Evolutionary conservation across 2,113 vertebrate genomes (phyloP), one percentile per base, ranked within the genome.

Genomic region (Scalopus aquaticus): DNA sequence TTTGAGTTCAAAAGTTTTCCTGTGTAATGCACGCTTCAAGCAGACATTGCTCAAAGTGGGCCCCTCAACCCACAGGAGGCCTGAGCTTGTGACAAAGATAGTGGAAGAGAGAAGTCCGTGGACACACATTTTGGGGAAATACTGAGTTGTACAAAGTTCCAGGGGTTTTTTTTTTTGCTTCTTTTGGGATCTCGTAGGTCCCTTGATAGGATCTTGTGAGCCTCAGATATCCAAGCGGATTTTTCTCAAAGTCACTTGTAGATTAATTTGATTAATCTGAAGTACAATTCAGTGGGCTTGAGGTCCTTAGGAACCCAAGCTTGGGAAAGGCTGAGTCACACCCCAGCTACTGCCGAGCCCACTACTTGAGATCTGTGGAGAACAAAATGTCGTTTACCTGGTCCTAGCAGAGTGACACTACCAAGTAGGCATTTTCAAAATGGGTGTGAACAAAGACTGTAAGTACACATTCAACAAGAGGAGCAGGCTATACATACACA

Each of bases 21-120:
- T 51, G 76, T 44, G 69, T 94, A 90, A 83, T 76, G n/a, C 72
- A 51, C 16, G 39, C 32, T 81, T 74, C 80, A 91, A 83, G 83
- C 51, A 72, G 51, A 82, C 49, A 69, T 65, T 91, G 62, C 19
- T 79, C 15, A 88, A 62, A 76, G 35, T 58, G 30, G 87, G 35
- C 73, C 54, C 26, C 6, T 88, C 28, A 62, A 67, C 44, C 54
- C 46, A 74, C 32, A 85, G 82, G 67, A 46, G 37, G 24, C 42
- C 54, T 87, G 11, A 87, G 15, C 46, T 93, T 81, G n/a, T 51
- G 65, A 76, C 46, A 70, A 87, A 73, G 64, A 32, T 35, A 58
- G 12, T 35, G 39, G 26, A 44, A 62, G 87, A 70, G 7, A 51
- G 19, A 16, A 15, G 56, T 72, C 67, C 19, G 39, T 37, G 9